Evolutionary conservation across 1,140 invertebrate species (phyloP), one percentile per base, ranked within the genome.

Genomic region (Neodiprion fabricii): DNA sequence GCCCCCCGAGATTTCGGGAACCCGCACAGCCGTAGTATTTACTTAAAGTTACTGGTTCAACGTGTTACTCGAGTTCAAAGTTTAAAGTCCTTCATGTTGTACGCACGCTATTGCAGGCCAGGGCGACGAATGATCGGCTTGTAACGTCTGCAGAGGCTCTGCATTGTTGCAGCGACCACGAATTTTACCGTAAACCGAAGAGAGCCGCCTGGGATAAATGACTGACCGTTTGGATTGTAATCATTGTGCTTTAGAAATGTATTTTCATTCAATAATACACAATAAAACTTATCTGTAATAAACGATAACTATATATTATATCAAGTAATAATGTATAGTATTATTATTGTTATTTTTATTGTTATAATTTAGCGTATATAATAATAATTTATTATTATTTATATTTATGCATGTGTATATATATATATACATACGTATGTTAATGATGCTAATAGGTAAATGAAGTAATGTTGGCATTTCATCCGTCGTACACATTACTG

Each of bases 201-300:
- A 1, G 28, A 40, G 28, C 2, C 1, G 28, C 5, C 5, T 61
- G 11, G n/a, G 8, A 61, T 61, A 17, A 61, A 7, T 61, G 11
- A 61, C 53, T 61, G 53, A 61, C 53, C 3, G 53, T 61, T 61
- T 17, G 53, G 11, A 69, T 69, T 69, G 40, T 69, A 69, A 47
- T 69, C 67, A 69, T 69, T 69, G 67, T 69, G 67, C 67, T 69
- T 69, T 69, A 69, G 67, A 69, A 69, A 69, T 69, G 67, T 69
- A 69, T 69, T 69, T 69, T 69, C 67, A 12, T 69, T 69, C 67
- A 47, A 69, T 69, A 69, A 69, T 69, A 69, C 67, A 69, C 67
- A 12, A 69, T 69, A 69, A 69, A 69, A 69, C 67, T 69, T 69
- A 69, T 69, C 67, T 11, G 67, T 69, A 69, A 69, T 69, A 47